These are phyloP conservation scores for Esox lucius DNA, from an alignment of 2,797 vertebrate genomes.

Conservation along the genomic window DNA sequence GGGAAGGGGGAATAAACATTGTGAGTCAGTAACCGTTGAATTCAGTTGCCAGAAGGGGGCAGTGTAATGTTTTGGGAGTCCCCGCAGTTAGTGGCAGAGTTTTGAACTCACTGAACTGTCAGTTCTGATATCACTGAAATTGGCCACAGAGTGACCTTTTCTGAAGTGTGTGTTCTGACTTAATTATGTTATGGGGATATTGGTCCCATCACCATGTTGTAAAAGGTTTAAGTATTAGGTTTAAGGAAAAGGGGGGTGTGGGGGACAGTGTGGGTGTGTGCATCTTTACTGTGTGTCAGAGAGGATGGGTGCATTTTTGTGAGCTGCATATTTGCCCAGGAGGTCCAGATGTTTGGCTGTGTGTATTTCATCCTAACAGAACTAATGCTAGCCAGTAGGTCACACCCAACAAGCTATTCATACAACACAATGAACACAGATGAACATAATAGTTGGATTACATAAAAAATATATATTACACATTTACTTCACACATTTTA, in stretches of 20 bases:
- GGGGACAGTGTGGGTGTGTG: background rate
- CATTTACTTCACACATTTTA: too few species aligned
- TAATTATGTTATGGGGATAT: too few species aligned
- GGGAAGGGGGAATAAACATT: background rate
- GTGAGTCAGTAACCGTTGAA: background rate
- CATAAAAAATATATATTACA: too few species aligned
- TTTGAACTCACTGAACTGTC: background rate
- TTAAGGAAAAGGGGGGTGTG: background rate
- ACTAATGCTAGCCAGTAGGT: slow-evolving; percentile 1
- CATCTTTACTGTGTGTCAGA: background rate
- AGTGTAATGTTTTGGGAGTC: slow-evolving; percentile 28
- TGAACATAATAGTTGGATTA: too few species aligned
- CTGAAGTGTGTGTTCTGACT: background rate
- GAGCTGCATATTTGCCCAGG: slow-evolving; percentile 5
- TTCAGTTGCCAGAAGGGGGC: slow-evolving; percentile 46
- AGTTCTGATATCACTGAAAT: too few species aligned
- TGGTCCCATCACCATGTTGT: too few species aligned
- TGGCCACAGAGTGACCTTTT: background rate
- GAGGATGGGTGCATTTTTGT: background rate
- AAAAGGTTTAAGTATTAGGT: too few species aligned
- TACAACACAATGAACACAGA: background rate
- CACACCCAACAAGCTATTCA: background rate
- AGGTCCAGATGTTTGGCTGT: slow-evolving; percentile 35
- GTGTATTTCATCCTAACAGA: slow-evolving; percentile 14
- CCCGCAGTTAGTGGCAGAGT: background rate